phyloP scores from a whole-genome alignment of 2,113 vertebrate species.

The Poeciliopsis prolifica region DNA sequence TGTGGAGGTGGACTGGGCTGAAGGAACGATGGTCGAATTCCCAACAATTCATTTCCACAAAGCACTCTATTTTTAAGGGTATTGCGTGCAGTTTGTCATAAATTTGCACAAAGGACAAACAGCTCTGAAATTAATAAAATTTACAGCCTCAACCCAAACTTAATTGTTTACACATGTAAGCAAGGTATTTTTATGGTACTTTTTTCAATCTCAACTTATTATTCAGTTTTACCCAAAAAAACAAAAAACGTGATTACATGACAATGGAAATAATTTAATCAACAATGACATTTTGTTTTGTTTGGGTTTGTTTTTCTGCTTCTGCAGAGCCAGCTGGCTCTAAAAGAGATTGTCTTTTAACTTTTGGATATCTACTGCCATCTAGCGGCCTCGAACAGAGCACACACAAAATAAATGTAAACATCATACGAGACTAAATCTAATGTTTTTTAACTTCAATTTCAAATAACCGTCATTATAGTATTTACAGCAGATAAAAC shows the following conservation, averaged over 20 bases:
- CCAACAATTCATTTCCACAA: neutral
- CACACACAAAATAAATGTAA: neutral
- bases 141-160: neutral
- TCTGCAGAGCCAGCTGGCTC: conserved; percentile 9
- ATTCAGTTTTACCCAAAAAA: neutral
- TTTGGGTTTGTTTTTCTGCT: neutral
- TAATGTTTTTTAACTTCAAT: neutral
- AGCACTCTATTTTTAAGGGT: neutral
- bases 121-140: neutral
- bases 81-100: neutral
- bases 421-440: neutral
- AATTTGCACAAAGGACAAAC: neutral
- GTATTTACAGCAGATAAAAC: neutral
- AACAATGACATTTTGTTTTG: neutral
- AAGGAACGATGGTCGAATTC: conserved; percentile 27
- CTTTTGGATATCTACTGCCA: conserved; percentile 41
- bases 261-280: neutral
- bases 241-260: neutral
- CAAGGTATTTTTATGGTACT: neutral
- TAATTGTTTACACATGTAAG: neutral
- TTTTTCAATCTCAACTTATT: neutral
- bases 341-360: neutral
- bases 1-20: conserved; percentile 17
- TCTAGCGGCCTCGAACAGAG: conserved; percentile 32
- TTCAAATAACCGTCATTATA: neutral